Base-by-base conservation (phyloP, 2,797 vertebrate species). In the Chrysocyon brachyurus region DNA sequence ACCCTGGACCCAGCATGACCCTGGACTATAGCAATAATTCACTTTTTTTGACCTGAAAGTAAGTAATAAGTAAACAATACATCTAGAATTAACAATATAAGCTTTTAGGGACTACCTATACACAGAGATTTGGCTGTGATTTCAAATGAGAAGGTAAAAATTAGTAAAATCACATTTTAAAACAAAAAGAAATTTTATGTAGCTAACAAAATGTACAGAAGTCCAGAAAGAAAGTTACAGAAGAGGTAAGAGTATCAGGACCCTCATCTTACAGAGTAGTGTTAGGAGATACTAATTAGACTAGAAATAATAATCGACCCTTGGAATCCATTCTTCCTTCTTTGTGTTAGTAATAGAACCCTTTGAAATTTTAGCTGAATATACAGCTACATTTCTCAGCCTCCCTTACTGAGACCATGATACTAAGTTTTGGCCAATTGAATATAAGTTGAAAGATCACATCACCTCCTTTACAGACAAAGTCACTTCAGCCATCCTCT, bases 141-240 rank as follows among this genome's bases (percentile, higher is more conserved):
- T 63, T 92, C 85, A 81, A 81, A 87, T 87, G 24, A 87, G 15
- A 95, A 24, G 66, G 6, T 64, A 91, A 91, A 93, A 56, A 88
- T 57, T 24, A 78, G 22, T 26, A 84, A 72, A 8, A 72, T 84
- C n/a, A 33, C 24, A 90, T 14, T 72, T 24, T 77, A 66, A 92
- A 92, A 87, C 3, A 72, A 83, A 94, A 92, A 52, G 40, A 79
- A 64, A 78, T 64, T 26, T 36, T 21, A 5, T 36, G 16, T 33
- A 68, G n/a, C 17, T 68, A 33, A 36, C 66, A 68, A 68, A n/a
- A 90, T 16, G n/a, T 94, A 87, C 83, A 81, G 46, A 73, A 70
- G 26, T 0, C 26, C 36, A 63, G 75, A 94, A 86, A 75, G 68
- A 75, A 81, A 40, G 49, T 21, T 17, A 22, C 33, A 77, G 59